phyloP scores from a whole-genome alignment of 2,888 invertebrate species.

The Tethea ocularis region DNA sequence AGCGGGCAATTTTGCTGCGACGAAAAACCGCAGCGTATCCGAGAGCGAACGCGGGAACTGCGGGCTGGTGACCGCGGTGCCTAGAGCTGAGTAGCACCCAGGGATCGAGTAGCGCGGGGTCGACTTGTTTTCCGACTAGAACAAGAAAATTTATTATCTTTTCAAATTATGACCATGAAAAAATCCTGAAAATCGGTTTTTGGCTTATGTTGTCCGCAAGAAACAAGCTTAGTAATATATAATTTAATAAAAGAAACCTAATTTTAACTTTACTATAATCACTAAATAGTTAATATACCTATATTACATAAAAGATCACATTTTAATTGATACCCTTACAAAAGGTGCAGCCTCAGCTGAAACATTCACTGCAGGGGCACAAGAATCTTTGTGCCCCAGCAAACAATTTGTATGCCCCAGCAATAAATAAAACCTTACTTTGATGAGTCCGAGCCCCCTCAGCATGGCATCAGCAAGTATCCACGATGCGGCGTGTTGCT shows the following conservation, averaged over 20 bases:
- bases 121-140: slow-evolving; percentile 87
- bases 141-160: background rate
- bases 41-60: slow-evolving; percentile 59
- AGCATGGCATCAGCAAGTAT: slow-evolving; percentile 86
- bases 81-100: slow-evolving; percentile 83
- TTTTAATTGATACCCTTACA: too few relatives aligned
- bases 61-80: slow-evolving; percentile 40
- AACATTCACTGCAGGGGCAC: too few relatives aligned
- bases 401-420: too few relatives aligned
- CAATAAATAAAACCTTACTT: slow-evolving; percentile 80
- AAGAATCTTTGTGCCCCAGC: background rate
- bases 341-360: too few relatives aligned
- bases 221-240: too few relatives aligned
- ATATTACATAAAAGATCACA: too few relatives aligned
- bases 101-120: slow-evolving; percentile 86
- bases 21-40: slow-evolving; percentile 57
- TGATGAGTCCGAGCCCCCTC: slow-evolving; percentile 87
- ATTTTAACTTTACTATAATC: too few relatives aligned
- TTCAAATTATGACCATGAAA: too few relatives aligned
- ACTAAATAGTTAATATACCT: too few relatives aligned
- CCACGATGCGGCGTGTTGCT: slow-evolving; percentile 64
- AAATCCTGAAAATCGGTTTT: too few relatives aligned
- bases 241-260: too few relatives aligned
- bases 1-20: slow-evolving; percentile 10
- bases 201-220: too few relatives aligned